phyloP scores from a whole-genome alignment of 2,113 vertebrate species.

The Neodon shergylaensis region DNA sequence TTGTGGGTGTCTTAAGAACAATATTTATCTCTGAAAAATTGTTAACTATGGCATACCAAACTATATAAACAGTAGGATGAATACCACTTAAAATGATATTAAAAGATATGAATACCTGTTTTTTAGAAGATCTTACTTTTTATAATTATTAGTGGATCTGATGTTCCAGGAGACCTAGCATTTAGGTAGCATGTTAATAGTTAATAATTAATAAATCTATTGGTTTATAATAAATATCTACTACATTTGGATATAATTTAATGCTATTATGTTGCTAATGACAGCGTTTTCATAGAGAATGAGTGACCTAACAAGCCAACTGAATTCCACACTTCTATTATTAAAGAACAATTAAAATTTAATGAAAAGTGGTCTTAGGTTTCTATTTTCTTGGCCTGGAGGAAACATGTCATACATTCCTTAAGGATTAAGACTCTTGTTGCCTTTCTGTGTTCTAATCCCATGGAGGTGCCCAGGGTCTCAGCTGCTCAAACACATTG shows the following conservation, averaged over 20 bases:
- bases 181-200: constrained; percentile 8
- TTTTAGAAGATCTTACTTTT: background rate
- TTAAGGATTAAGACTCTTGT: constrained; percentile 42
- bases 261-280: background rate
- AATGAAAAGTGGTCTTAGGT: background rate
- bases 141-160: background rate
- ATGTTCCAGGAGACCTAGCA: background rate
- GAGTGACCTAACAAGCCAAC: background rate
- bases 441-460: constrained; percentile 47
- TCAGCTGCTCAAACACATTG: background rate
- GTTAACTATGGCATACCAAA: background rate
- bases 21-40: background rate
- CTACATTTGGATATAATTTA: background rate
- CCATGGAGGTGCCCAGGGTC: background rate
- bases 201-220: background rate
- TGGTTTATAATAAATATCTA: background rate
- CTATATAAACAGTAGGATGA: background rate
- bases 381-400: background rate
- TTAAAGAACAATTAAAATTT: constrained; percentile 5
- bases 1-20: background rate
- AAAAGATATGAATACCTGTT: background rate
- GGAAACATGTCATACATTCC: constrained; percentile 22
- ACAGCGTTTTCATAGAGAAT: background rate
- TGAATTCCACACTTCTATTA: background rate
- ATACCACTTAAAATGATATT: background rate